Conservation (phyloP, 2,888 invertebrate species). For the Caenorhabditis virilis region DNA sequence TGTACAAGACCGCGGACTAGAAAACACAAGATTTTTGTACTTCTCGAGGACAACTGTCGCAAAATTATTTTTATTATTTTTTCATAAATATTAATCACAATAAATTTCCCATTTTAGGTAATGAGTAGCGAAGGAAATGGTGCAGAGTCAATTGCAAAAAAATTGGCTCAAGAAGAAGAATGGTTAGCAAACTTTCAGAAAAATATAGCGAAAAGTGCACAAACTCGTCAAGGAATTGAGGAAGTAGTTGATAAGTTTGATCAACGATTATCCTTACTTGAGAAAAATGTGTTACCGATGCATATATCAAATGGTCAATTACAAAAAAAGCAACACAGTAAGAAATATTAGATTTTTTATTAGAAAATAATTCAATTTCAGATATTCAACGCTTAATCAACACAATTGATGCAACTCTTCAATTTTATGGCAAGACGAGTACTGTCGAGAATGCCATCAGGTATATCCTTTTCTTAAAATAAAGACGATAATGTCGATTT, state of each 20-base stretch:
- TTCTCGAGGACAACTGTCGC: not conserved
- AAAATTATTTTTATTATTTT: not conserved
- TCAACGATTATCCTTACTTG: constrained; percentile 51
- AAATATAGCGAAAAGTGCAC: constrained; percentile 51
- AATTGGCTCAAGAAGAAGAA: constrained; percentile 61
- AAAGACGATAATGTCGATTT: not conserved
- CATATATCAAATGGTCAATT: constrained; percentile 61
- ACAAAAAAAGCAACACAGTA: constrained; percentile 66
- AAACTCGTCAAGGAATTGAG: constrained; percentile 47
- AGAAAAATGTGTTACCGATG: constrained; percentile 63
- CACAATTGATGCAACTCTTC: constrained; percentile 88
- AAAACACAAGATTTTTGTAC: not conserved
- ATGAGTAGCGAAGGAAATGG: constrained; percentile 1
- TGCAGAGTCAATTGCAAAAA: constrained; percentile 28
- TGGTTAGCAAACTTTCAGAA: constrained; percentile 60
- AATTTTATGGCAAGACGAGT: constrained; percentile 91
- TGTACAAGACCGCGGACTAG: constrained; percentile 1
- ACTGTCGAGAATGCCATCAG: constrained; percentile 77
- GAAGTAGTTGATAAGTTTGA: constrained; percentile 54
- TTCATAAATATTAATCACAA: no score
- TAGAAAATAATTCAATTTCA: constrained; percentile 69
- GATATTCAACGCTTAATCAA: constrained; percentile 89
- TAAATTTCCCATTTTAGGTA: no score
- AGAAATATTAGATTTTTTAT: constrained; percentile 7
- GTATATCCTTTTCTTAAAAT: constrained; percentile 7